Base-by-base conservation (phyloP, 2,888 invertebrate species). In the Creontiades dilutus region DNA sequence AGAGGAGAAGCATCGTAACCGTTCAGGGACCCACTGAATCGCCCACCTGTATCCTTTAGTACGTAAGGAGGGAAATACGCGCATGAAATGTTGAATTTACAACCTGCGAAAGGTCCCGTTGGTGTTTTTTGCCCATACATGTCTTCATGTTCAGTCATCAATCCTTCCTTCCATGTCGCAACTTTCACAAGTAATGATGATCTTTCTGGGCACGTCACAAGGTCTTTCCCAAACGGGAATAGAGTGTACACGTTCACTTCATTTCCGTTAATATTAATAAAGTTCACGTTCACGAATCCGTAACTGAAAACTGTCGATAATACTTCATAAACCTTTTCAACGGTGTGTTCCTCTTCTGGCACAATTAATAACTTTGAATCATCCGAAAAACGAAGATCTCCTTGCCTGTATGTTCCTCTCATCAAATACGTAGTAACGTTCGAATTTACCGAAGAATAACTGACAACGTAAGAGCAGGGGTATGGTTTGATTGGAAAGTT, bases 1-100 rank as follows among this genome's bases (percentile, higher is more conserved):
- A 86, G n/a, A 12, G 46, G 68, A 3, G 37, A 46, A 37, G 61
- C 86, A 11, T 86, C 86, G 75, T 61, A 86, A 12, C 86, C 86
- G 5, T 61, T 11, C n/a, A 86, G n/a, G 7, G 28, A 37, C 5
- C 86, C 86, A 2, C n/a, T 86, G 48, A 47, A n/a, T 4, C 37
- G 78, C 2, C 19, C 37, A 19, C n/a, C 68, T 9, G 13, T 16
- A 11, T 28, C 48, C 9, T 46, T 28, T 19, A 85, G 12, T 3
- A 85, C 27, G 46, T 86, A 86, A 12, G 86, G 86, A n/a, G 2
- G 12, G 75, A 68, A 86, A 14, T 3, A 28, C n/a, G 68, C 16
- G 37, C 68, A 68, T 9, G 86, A 86, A 7, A 86, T 68, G 16
- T 68, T 61, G 68, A 27, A 86, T 37, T 11, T 12, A 37, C 86